Base-by-base conservation (phyloP, 1,140 invertebrate genomes). In the Rhizoglyphus robini region DNA sequence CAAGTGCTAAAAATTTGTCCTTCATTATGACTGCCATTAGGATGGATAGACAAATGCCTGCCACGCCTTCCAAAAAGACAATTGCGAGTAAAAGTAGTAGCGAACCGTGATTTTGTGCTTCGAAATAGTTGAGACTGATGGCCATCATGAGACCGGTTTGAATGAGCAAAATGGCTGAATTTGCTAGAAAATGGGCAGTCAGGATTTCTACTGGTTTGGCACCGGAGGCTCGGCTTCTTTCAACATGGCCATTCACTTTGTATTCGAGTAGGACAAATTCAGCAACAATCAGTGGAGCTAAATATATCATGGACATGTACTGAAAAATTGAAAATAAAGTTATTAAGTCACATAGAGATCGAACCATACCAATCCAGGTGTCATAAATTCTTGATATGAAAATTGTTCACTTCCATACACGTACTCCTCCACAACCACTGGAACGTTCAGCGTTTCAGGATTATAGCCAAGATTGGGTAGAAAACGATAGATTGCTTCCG, bases 1-100 rank as follows among this genome's bases (percentile, higher is more conserved):
- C 95, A 93, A 0, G 93, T 0, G 92, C 91, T 4, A 87, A 89
- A 63, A 87, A 83, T 77, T 96, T 91, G 5, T 86, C 88, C 23
- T 90, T 87, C 72, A 89, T 91, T 2, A 86, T 76, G 91, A 96
- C 96, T 70, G 90, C 89, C 23, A 94, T 88, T 0, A 93, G 85
- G 71, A 95, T 88, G 70, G 90, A 87, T 71, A 93, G 92, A 67
- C 85, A 87, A 91, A 96, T 96, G 70, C 92, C 93, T 74, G 90
- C 91, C 0, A 93, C 74, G 3, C 90, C 92, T 65, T 79, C 80
- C 0, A 85, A 78, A 0, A 93, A 78, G 0, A 86, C 88, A 0
- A 96, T 76, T 0, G 83, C 70, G 0, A 87, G 80, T 0, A 94
- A 86, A 29, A 83, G 83, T 11, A 81, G 77, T 0, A 92, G 76